Conservation (phyloP, 1,140 invertebrate species). For the Contarinia nasturtii region DNA sequence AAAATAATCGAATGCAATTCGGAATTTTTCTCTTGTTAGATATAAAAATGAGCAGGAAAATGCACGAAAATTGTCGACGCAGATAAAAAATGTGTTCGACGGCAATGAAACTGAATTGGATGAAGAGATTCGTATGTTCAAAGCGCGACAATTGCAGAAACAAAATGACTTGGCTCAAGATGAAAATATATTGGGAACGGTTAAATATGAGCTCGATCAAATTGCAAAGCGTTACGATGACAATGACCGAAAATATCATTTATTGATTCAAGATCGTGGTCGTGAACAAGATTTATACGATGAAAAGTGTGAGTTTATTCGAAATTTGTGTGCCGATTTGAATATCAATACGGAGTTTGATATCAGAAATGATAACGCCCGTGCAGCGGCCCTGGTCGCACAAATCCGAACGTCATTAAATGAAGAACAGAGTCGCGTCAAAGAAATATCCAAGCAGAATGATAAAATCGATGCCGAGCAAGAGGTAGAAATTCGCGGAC, state of each 20-base stretch:
- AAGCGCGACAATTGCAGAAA: conserved; percentile 21
- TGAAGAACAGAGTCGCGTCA: conserved; percentile 14
- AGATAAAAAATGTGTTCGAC: no score
- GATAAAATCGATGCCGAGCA: conserved; percentile 21
- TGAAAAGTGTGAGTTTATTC: conserved; percentile 13
- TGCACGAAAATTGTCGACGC: no score
- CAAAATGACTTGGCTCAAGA: conserved; percentile 23
- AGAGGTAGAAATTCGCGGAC: conserved; percentile 26
- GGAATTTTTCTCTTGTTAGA: no score
- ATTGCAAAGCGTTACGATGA: conserved; percentile 23
- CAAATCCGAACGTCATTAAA: conserved; percentile 12
- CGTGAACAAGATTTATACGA: conserved; percentile 12
- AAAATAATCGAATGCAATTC: no score
- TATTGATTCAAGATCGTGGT: conserved; percentile 11
- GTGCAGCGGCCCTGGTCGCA: conserved; percentile 7
- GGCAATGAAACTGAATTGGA: conserved; percentile 22
- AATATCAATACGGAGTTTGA: conserved; percentile 8
- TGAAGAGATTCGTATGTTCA: conserved; percentile 28
- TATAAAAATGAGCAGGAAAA: no score
- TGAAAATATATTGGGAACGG: conserved; percentile 15
- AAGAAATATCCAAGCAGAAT: conserved; percentile 10
- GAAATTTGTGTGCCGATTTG: conserved; percentile 10
- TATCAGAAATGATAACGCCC: conserved; percentile 3
- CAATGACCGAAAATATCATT: conserved; percentile 12
- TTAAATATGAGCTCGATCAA: conserved; percentile 27